Evolutionary conservation across 1,140 invertebrate species (phyloP), one percentile per base, ranked within the genome.

Genomic region (Drosophila nikananu): DNA sequence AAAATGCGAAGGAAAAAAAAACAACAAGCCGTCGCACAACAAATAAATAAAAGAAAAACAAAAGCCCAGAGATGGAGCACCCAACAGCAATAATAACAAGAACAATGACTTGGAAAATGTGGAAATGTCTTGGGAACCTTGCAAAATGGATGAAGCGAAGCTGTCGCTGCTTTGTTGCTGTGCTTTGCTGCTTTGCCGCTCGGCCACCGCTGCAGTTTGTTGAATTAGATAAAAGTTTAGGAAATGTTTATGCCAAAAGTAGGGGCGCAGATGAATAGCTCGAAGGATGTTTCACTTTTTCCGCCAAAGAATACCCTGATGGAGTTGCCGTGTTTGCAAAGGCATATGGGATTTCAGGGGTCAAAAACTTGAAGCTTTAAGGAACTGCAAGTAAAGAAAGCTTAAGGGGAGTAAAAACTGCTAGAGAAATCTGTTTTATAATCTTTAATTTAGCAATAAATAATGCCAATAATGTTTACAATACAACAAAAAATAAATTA

Each of bases 191-290:
- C 39, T 54, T 23, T 54, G 52, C 30, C 8, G 51, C 51, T 21
- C 17, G 27, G 68, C n/a, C 58, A 42, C 30, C 58, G 74, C 58
- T 79, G 84, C 77, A 89, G 81, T 90, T 90, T 90, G 81, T 81
- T 82, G 86, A 89, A 90, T 89, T 90, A 90, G 86, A 89, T 89
- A 89, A 89, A 89, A 89, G 86, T 89, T 86, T 81, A 79, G 86
- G 86, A 89, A 89, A 90, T 89, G 86, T 89, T 89, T 90, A 89
- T 90, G 81, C 84, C 78, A 79, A 81, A 84, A 89, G 48, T 80
- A 80, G n/a, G 77, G 70, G 49, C 70, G 60, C 48, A 52, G 81
- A 77, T 59, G 62, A 80, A 80, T 30, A 65, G 57, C 46, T 57
- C 64, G 37, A 25, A 60, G 58, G 27, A 73, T 70, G 51, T 19